Base-by-base conservation (phyloP, 2,113 vertebrate species). In the Hippocampus guttulatus region DNA sequence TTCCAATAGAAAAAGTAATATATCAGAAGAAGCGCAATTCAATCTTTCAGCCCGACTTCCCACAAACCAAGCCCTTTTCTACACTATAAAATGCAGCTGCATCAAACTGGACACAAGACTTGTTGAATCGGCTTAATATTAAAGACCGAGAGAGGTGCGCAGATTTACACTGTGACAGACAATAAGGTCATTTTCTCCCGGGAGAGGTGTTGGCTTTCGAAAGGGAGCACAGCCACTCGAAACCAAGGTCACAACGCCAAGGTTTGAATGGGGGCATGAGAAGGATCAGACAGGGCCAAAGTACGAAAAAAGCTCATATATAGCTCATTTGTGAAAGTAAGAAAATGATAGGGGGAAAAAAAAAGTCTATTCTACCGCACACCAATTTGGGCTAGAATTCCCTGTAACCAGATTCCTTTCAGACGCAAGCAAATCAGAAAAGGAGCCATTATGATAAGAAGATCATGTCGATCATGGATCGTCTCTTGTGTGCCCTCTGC, bases 171-270 rank as follows among this genome's bases (percentile, higher is more conserved):
- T 79, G 80, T 85, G 85, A 80, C 86, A 88, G 78, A 89, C 84
- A 89, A 90, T 90, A 91, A 93, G 90, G 88, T 91, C 90, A 88
- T 78, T 69, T 82, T 87, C 88, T 90, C 91, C 90, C 88, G 40
- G 70, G 89, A 91, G 91, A 90, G 90, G 86, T 90, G 86, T 90
- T 91, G 88, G 90, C 86, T 93, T 91, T 89, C 88, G 77, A 91
- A 79, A 10, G 85, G 84, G 85, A 85, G 87, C 75, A 89, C 77
- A 84, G 89, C 88, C 87, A 92, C 88, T 90, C 84, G 90, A 93
- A 88, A 91, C 90, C 89, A 92, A 90, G 91, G 91, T 91, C 89
- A 88, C 40, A 78, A 80, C 75, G 84, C 71, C 83, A 80, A 83
- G 89, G 86, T 83, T 83, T 70, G 12, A 61, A 80, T 73, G 81